A percentile compares a stretch with the other conserved stretches of the same genome.
These are phyloP conservation scores for Carassius carassius DNA, from an alignment of 2,113 vertebrate genomes.

Conservation along the genomic window DNA sequence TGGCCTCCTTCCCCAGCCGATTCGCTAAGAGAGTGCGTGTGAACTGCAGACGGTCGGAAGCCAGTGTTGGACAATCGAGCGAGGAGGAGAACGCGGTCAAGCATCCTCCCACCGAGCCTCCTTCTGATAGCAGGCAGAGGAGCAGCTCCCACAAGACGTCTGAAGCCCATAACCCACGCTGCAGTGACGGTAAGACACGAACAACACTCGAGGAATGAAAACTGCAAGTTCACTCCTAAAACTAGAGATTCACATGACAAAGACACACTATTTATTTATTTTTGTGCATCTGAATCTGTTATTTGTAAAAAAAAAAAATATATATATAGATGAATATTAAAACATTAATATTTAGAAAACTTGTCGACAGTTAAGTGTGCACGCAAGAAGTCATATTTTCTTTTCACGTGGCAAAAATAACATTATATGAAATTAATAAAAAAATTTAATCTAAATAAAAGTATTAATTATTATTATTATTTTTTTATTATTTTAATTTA, in stretches of 20 bases:
- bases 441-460: too few relatives aligned
- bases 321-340: background rate
- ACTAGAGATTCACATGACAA: background rate
- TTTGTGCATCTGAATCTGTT: too few relatives aligned
- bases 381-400: background rate
- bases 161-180: slow-evolving; percentile 57
- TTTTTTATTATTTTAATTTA: too few relatives aligned
- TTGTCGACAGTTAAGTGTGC: background rate
- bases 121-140: slow-evolving; percentile 51
- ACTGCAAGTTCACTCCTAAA: background rate
- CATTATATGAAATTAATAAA: too few relatives aligned
- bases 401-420: background rate
- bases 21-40: slow-evolving; percentile 74
- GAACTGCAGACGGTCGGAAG: slow-evolving; percentile 40
- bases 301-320: too few relatives aligned
- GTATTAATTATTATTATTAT: too few relatives aligned
- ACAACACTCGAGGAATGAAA: background rate
- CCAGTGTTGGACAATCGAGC: slow-evolving; percentile 27
- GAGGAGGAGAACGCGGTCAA: slow-evolving; percentile 56
- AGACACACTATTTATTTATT: too few relatives aligned
- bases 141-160: slow-evolving; percentile 1
- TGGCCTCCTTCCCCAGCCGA: slow-evolving; percentile 82
- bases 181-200: slow-evolving; percentile 66
- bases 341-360: background rate
- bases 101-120: slow-evolving; percentile 57